These are phyloP conservation scores for Oscheius sp. DNA, from an alignment of 2,888 invertebrate genomes.

Conservation along the genomic window DNA sequence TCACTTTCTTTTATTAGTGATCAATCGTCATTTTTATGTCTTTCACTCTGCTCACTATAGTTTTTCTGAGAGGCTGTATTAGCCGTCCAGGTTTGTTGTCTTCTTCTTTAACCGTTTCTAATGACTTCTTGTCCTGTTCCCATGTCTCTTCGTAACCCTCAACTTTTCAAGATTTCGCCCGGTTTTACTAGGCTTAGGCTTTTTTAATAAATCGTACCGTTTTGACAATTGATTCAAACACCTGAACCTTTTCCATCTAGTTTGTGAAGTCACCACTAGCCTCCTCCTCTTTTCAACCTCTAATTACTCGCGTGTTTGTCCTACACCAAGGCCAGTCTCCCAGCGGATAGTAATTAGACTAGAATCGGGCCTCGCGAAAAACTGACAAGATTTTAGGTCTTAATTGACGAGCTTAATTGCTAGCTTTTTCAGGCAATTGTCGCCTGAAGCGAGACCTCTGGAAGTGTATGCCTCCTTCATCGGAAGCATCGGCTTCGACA, in stretches of 20 bases:
- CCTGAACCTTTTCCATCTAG: background rate
- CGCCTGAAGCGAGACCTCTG: conserved; percentile 15
- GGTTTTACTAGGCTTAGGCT: too few species aligned
- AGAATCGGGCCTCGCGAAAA: background rate
- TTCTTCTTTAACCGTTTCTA: too few species aligned
- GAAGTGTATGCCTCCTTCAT: conserved; percentile 6
- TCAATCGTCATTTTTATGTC: too few species aligned
- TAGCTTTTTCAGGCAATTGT: background rate
- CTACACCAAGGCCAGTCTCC: background rate
- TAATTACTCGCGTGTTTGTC: conserved; percentile 9
- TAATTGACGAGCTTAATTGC: background rate
- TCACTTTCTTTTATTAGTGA: too few species aligned
- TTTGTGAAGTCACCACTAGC: background rate
- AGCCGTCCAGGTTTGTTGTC: too few species aligned
- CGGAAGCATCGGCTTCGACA: conserved; percentile 23
- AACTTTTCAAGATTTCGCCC: too few species aligned
- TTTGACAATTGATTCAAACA: too few species aligned
- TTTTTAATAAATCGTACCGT: too few species aligned
- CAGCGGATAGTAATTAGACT: background rate
- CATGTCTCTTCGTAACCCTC: too few species aligned
- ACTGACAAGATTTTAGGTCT: background rate
- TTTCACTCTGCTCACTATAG: too few species aligned
- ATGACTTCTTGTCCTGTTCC: too few species aligned
- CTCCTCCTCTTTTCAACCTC: background rate
- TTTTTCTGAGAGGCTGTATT: too few species aligned